These are phyloP conservation scores for Aphidius ervi DNA, from an alignment of 1,140 invertebrate species.

Conservation along the genomic window DNA sequence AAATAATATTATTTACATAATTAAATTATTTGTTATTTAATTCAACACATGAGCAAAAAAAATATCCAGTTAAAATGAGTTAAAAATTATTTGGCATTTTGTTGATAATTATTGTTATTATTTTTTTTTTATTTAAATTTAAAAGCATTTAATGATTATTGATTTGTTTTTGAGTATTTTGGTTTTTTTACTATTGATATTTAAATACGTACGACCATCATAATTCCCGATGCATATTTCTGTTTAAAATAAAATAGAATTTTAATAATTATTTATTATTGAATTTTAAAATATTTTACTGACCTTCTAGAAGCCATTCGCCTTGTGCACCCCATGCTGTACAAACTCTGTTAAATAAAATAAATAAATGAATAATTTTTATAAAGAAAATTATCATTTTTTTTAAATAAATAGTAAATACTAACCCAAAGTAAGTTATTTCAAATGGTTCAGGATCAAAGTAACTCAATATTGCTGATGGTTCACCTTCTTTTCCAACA, in stretches of 20 bases:
- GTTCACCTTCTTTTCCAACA: conserved; percentile 67
- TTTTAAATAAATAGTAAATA: too few relatives aligned
- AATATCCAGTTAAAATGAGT: too few relatives aligned
- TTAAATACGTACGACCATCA: conserved; percentile 46
- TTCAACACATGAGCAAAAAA: too few relatives aligned
- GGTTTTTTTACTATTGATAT: conserved; percentile 15
- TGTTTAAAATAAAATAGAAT: conserved; percentile 24
- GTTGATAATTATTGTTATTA: background rate
- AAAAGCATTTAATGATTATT: background rate
- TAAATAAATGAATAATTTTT: too few relatives aligned
- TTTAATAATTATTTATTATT: background rate
- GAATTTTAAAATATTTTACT: conserved; percentile 24
- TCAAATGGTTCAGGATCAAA: conserved; percentile 65
- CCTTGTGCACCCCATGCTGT: conserved; percentile 81
- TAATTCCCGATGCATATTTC: conserved; percentile 44
- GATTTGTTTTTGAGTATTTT: background rate
- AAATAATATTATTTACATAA: background rate
- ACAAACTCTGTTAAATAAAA: conserved; percentile 55
- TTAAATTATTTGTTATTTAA: too few relatives aligned
- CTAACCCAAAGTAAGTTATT: conserved; percentile 61
- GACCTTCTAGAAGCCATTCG: conserved; percentile 80
- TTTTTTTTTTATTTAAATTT: conserved; percentile 7
- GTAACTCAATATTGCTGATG: conserved; percentile 66
- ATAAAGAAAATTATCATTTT: too few relatives aligned
- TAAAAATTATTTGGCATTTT: background rate